Base-by-base conservation (phyloP, 2,797 vertebrate species). In the Tangara arthus region DNA sequence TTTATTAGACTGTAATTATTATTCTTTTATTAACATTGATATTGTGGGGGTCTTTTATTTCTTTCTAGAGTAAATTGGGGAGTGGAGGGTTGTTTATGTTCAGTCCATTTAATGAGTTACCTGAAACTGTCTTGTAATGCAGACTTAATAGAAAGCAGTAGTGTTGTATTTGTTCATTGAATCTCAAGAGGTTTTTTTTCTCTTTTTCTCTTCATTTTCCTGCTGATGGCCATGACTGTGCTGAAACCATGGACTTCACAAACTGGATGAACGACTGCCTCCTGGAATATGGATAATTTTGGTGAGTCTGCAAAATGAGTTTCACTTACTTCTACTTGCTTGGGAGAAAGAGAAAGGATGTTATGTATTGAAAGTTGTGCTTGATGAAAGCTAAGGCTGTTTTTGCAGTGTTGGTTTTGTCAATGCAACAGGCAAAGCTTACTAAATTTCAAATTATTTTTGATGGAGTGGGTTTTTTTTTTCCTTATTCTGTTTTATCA, bases 231-330 rank as follows among this genome's bases (percentile, higher is more conserved):
- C 39, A 0, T 52, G 77, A 60, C 69, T 34, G 5, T 65, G 63
- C 82, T 61, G 71, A 68, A 91, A 92, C 65, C 49, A 4, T 50
- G 96, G 87, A 95, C 73, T 89, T 81, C 26, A 56, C 49, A 30
- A 42, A 82, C 91, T 57, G 56, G 57, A 89, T 91, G 83, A 85
- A 85, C 0, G 91, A 35, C 65, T 89, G 89, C 47, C n/a, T 59
- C 6, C 27, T 68, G 95, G 89, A 52, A 91, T 9, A 2, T 1
- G 95, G 85, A 91, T 57, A 11, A 89, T 37, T 68, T 92, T 91
- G 97, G 98, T 98, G 97, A 98, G 98, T 98, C 68, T 89, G 77
- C 19, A 93, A 97, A 88, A 92, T 55, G 37, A 79, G 37, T 92
- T 92, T 81, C 66, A 56, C 13, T 64, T 77, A 63, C 10, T 60